Conservation (phyloP, 2,888 invertebrate genomes). For the Sinopyrophorus schimmeli region DNA sequence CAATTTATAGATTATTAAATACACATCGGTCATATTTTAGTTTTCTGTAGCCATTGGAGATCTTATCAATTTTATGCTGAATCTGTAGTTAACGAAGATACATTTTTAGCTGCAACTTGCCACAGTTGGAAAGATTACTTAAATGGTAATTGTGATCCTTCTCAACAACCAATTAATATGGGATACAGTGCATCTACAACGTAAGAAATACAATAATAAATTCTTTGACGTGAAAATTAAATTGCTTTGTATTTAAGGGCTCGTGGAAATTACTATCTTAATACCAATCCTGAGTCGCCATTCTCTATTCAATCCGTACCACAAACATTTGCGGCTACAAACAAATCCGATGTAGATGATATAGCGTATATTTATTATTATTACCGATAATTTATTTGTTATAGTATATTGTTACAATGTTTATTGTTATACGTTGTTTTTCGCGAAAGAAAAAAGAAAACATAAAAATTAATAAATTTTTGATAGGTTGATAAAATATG, state of each 20-base stretch:
- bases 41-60: constrained; percentile 69
- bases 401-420: no score
- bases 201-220: constrained; percentile 6
- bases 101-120: constrained; percentile 59
- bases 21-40: constrained; percentile 46
- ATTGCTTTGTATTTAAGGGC: constrained; percentile 56
- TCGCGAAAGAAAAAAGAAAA: no score
- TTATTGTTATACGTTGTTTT: no score
- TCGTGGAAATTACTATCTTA: constrained; percentile 59
- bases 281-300: constrained; percentile 59
- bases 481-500: no score
- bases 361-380: no score
- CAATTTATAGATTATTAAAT: not conserved
- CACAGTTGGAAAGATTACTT: constrained; percentile 57
- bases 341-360: no score
- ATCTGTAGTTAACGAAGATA: constrained; percentile 58
- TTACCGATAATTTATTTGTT: no score
- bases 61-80: constrained; percentile 65
- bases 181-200: not conserved
- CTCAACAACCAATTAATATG: constrained; percentile 19
- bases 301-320: constrained; percentile 45
- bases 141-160: constrained; percentile 54
- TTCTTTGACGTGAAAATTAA: not conserved
- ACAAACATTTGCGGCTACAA: not conserved
- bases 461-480: no score